Base-by-base conservation (phyloP, 2,797 vertebrate genomes). In the Nyctalus aviator region DNA sequence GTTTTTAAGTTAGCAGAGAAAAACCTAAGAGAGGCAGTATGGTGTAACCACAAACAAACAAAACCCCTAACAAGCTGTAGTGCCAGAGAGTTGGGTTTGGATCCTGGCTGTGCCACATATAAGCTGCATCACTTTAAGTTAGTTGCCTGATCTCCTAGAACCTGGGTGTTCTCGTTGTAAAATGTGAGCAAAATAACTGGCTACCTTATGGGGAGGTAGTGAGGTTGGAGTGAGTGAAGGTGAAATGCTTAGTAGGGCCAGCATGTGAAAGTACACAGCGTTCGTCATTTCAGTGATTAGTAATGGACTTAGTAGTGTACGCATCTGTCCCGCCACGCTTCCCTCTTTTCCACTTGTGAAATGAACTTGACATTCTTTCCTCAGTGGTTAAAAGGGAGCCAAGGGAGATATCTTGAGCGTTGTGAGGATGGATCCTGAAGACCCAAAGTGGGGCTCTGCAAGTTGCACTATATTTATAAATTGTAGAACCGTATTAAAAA, bases 401-500 rank as follows among this genome's bases (percentile, higher is more conserved):
- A 85, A 37, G 53, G 85, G 41, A 95, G 66, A 35, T 90, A 64
- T 83, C 62, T 73, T 69, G 91, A 95, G 53, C 82, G 37, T 18
- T 18, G 41, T 91, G 81, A 88, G 66, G 87, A 76, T 73, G 48
- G 71, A 90, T 85, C 50, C 32, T 75, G 72, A 64, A 62, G 59
- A 75, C 35, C 75, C 76, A 84, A 18, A 30, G 15, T 90, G 88
- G 59, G 18, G 50, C 53, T 88, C 20, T 75, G 8, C 23, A 86
- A 27, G 14, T 90, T 88, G 41, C 1, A 72, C 23, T 76, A 0
- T 79, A 44, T 87, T 86, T 93, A 20, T 59, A 95, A 79, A 66
- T 79, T 96, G 35, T 93, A 93, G 84, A 82, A 93, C 57, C 73
- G 5, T 84, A 30, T 96, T 94, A 90, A 93, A 94, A 90, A 57